Conservation (phyloP, 2,797 vertebrate genomes). For the Tragopan temminckii region DNA sequence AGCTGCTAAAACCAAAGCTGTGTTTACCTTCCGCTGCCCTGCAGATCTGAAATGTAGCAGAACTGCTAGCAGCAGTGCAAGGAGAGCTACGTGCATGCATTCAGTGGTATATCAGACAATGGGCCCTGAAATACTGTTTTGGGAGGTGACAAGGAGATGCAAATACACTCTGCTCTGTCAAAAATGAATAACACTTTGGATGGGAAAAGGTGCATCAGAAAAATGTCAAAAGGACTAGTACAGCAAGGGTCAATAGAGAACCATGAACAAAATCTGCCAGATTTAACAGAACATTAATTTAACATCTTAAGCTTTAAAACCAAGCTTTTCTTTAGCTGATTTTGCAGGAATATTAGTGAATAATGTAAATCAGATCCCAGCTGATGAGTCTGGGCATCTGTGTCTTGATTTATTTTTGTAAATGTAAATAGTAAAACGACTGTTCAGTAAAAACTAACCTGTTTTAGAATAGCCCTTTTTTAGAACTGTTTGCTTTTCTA, state of each 20-base stretch:
- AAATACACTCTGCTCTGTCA: slow-evolving; percentile 2
- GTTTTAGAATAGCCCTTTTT: slow-evolving; percentile 4
- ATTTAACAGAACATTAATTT: slow-evolving; percentile 70
- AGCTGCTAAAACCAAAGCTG: slow-evolving; percentile 75
- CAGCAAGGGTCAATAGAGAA: slow-evolving; percentile 21
- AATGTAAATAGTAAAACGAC: not conserved
- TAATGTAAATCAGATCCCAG: not conserved
- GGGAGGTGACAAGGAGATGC: slow-evolving; percentile 45
- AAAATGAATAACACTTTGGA: slow-evolving; percentile 22
- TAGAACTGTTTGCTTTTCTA: slow-evolving; percentile 1
- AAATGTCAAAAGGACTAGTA: slow-evolving; percentile 3
- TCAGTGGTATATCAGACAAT: slow-evolving; percentile 13
- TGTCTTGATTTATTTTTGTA: not conserved
- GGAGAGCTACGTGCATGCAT: slow-evolving; percentile 6
- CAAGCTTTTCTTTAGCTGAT: slow-evolving; percentile 4
- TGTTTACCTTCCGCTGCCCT: slow-evolving; percentile 68
- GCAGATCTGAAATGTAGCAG: slow-evolving; percentile 31
- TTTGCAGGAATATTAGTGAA: slow-evolving; percentile 16
- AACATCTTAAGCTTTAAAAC: slow-evolving; percentile 29
- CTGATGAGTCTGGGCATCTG: not conserved
- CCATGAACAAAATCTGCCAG: slow-evolving; percentile 25
- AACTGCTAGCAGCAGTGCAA: not conserved
- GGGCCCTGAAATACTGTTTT: slow-evolving; percentile 23
- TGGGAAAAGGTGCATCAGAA: slow-evolving; percentile 32
- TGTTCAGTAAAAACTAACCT: not conserved